Evolutionary conservation across 2,113 vertebrate genomes (phyloP), one percentile per base, ranked within the genome.

Genomic region (Corythoichthys haematopterus): DNA sequence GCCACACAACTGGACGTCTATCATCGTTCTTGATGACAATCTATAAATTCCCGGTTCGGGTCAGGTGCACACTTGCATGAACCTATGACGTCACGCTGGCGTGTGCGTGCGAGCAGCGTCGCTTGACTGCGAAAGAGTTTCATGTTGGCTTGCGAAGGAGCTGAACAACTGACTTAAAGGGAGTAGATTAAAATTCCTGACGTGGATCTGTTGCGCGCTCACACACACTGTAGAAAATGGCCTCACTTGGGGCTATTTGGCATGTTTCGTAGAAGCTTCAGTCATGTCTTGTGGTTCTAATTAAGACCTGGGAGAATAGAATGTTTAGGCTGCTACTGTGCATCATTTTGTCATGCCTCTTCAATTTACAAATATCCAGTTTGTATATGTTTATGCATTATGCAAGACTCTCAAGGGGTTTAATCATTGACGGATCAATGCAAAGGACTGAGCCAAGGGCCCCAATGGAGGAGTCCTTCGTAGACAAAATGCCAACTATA

Each of bases 161-260:
- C 70, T 74, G 78, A 86, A 82, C 82, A 36, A 70, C 76, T 74
- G 78, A 57, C 64, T 61, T 65, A 76, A 66, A 62, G 66, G 50
- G 71, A 88, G 74, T 82, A 85, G 90, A 88, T 91, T 90, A 87
- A 90, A 85, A 90, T 90, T 90, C 88, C 81, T 87, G 74, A 79
- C 82, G 82, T 84, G 75, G 80, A 82, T 82, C 80, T 74, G 84
- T 89, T 85, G 84, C 75, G 87, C 74, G 66, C 80, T 68, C 65
- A 69, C 75, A 73, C 75, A 73, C 60, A 62, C 20, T 46, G 58
- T 20, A 62, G 45, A 33, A 62, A 33, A 46, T 2, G 46, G 60
- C 10, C 43, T 45, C 40, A 64, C 47, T 70, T 71, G 35, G 65
- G 50, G 45, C 67, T 70, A 77, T 76, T 20, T 61, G 14, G 36